Percentiles rank a stretch among this genome's conserved stretches.
phyloP scores from a whole-genome alignment of 92 coral and sea anemone species.

The Palythoa caribaeorum region DNA sequence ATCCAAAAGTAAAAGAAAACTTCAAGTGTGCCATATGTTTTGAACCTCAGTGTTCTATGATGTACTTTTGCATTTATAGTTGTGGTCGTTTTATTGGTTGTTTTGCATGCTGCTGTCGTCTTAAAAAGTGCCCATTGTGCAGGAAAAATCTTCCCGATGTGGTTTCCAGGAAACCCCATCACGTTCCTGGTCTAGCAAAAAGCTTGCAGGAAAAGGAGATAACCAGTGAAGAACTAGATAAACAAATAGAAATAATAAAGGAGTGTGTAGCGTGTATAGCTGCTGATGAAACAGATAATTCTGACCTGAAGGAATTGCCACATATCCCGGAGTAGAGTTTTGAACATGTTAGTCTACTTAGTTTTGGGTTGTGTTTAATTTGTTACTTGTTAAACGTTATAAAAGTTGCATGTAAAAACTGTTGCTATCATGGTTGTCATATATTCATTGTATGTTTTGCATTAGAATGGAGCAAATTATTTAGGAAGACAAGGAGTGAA shows the following conservation, averaged over 20 bases:
- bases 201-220: neutral
- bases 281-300: neutral
- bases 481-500: no score
- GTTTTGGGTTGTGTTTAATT: no score
- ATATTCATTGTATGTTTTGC: no score
- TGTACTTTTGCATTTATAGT: neutral
- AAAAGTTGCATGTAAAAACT: no score
- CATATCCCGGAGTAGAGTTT: no score
- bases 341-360: no score
- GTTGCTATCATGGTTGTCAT: no score
- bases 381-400: no score
- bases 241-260: neutral
- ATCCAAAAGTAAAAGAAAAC: neutral
- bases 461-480: no score
- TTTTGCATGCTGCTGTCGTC: constrained; percentile 2
- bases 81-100: neutral
- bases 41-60: neutral
- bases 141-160: neutral
- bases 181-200: constrained; percentile 17
- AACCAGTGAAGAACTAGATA: neutral
- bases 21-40: neutral
- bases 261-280: neutral
- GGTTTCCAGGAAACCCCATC: neutral
- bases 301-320: constrained; percentile 16
- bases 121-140: constrained; percentile 10